A percentile compares a stretch with the other conserved stretches of the same genome.
phyloP scores from a whole-genome alignment of 2,888 invertebrate species.

The Dryadula phaetusa region DNA sequence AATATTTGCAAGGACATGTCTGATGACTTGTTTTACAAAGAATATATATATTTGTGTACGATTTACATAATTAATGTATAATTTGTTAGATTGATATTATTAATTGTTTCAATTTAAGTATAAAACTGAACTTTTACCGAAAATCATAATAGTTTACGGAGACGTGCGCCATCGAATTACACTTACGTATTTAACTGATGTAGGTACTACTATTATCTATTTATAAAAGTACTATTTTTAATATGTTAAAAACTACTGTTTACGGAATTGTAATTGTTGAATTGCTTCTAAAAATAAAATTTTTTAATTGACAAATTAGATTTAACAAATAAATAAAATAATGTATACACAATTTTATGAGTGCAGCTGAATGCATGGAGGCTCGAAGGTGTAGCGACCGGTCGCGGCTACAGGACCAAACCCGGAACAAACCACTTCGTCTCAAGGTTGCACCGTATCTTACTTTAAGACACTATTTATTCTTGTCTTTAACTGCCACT shows the following conservation, averaged over 20 bases:
- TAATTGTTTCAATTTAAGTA: neutral
- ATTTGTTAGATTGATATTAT: neutral
- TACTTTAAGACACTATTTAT: conserved; percentile 61
- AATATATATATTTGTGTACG: conserved; percentile 33
- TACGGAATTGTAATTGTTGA: neutral
- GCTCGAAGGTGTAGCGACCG: conserved; percentile 55
- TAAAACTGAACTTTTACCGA: neutral
- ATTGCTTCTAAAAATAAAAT: neutral
- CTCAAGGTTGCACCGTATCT: conserved; percentile 74
- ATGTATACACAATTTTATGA: conserved; percentile 35
- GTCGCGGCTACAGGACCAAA: conserved; percentile 65
- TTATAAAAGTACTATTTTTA: neutral
- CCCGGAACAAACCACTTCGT: conserved; percentile 73
- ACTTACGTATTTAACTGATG: too few relatives aligned
- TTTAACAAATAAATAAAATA: neutral
- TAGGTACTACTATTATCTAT: too few relatives aligned
- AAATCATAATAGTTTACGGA: too few relatives aligned
- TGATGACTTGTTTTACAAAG: conserved; percentile 46
- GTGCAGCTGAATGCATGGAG: conserved; percentile 39
- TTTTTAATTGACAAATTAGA: neutral
- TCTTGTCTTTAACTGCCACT: conserved; percentile 48
- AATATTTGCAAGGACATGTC: conserved; percentile 57
- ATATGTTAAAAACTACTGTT: neutral
- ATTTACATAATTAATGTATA: neutral
- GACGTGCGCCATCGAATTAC: too few relatives aligned